Evolutionary conservation across 1,140 invertebrate species (phyloP).

Genomic region (Neodiprion pinetum): DNA sequence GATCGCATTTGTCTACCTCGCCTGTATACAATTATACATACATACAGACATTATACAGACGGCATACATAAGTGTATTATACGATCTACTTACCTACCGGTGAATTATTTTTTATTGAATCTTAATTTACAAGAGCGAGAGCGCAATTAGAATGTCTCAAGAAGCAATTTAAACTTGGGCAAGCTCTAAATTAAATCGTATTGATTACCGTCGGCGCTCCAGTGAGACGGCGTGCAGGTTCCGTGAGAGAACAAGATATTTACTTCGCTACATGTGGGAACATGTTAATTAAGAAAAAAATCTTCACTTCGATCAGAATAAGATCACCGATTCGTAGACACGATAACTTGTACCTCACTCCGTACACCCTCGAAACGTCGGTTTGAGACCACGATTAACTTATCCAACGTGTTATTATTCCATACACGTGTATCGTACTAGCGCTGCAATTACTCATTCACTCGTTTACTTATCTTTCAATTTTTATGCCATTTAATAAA

Average conservation of each 20-base stretch:
- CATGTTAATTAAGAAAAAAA: constrained; percentile 6
- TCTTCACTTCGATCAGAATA: background rate
- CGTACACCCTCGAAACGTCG: background rate
- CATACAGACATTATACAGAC: no score
- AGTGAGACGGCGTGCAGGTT: background rate
- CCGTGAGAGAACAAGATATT: background rate
- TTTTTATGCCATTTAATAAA: no score
- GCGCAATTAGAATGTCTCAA: background rate
- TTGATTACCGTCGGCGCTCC: background rate
- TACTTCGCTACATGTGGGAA: background rate
- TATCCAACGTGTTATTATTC: no score
- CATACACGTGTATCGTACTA: no score
- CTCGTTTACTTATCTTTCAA: no score
- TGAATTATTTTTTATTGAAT: background rate
- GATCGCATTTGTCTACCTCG: no score
- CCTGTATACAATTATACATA: no score
- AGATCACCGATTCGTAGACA: background rate
- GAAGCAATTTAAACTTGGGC: background rate
- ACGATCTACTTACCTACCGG: no score
- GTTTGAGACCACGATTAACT: background rate
- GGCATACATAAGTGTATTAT: no score
- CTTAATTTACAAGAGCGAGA: background rate
- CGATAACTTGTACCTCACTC: constrained; percentile 4
- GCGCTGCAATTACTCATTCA: no score
- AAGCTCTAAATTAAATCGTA: constrained; percentile 8